A percentile compares a stretch with the other conserved stretches of the same genome.
Conservation (phyloP, 2,113 vertebrate species). For the Setophaga coronata region DNA sequence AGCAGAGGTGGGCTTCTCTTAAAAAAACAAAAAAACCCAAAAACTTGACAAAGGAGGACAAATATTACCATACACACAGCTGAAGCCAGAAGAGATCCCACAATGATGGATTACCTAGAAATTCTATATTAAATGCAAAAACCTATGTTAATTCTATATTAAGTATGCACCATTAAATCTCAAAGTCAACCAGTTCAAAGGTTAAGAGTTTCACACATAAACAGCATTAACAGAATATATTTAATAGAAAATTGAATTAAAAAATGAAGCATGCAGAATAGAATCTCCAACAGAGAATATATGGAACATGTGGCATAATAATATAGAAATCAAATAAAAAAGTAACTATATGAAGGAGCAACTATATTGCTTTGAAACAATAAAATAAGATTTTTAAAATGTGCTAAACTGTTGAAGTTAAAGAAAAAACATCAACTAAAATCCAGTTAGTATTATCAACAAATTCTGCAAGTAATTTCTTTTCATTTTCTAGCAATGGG, state of each 20-base stretch:
- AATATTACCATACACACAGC: not conserved
- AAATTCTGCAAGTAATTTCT: not conserved
- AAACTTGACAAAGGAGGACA: not conserved
- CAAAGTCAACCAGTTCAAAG: not conserved
- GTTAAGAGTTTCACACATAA: not conserved
- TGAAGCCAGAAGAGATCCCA: not conserved
- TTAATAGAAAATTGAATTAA: not conserved
- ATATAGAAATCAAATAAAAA: not conserved
- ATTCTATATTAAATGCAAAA: not conserved
- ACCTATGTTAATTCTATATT: not conserved
- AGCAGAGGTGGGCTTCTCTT: accelerated
- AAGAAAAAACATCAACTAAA: not conserved
- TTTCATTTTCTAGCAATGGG: accelerated
- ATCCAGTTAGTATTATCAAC: not conserved
- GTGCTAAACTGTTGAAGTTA: not conserved
- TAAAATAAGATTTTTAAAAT: not conserved
- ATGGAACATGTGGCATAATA: not conserved
- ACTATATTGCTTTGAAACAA: not conserved
- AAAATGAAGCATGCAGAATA: not conserved
- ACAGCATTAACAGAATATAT: not conserved
- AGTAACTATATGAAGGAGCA: not conserved
- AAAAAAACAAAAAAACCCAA: not conserved
- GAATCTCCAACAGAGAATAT: not conserved
- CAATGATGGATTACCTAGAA: not conserved
- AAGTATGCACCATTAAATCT: not conserved